These are phyloP conservation scores for Hemaris fuciformis DNA, from an alignment of 2,888 invertebrate species.

Conservation along the genomic window DNA sequence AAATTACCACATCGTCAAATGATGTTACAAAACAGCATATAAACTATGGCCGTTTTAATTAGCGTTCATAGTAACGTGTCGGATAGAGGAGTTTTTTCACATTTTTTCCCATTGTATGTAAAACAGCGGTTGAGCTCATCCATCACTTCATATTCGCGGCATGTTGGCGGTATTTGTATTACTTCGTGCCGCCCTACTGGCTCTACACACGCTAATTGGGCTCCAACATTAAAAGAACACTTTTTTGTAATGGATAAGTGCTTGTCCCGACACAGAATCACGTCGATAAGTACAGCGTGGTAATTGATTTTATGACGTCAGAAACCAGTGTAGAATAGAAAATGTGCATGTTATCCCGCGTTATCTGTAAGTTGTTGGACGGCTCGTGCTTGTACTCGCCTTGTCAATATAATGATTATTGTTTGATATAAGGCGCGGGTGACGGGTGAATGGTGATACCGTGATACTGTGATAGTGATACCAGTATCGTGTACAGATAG, in stretches of 20 bases:
- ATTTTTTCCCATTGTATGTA: conserved; percentile 77
- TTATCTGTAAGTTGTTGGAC: neutral
- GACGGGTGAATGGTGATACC: neutral
- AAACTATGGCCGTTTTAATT: conserved; percentile 73
- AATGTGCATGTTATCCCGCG: neutral
- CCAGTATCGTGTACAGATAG: conserved; percentile 26
- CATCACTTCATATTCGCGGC: conserved; percentile 78
- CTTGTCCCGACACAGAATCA: neutral
- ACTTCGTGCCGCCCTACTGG: conserved; percentile 54
- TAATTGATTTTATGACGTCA: conserved; percentile 1
- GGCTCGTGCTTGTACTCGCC: neutral
- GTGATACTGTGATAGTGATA: neutral
- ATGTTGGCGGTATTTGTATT: conserved; percentile 50
- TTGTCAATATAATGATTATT: conserved; percentile 1
- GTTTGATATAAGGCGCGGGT: neutral
- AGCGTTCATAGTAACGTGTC: conserved; percentile 70
- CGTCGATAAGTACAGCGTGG: neutral
- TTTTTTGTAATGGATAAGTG: conserved; percentile 1
- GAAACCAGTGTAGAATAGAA: neutral
- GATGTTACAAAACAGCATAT: conserved; percentile 63
- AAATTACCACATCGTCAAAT: conserved; percentile 57
- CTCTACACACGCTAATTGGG: conserved; percentile 30
- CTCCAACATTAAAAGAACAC: neutral
- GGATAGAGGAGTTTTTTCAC: conserved; percentile 56
- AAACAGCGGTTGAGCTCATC: conserved; percentile 68